These are phyloP conservation scores for Pollicipes pollicipes DNA, from an alignment of 1,140 invertebrate species.

Conservation along the genomic window DNA sequence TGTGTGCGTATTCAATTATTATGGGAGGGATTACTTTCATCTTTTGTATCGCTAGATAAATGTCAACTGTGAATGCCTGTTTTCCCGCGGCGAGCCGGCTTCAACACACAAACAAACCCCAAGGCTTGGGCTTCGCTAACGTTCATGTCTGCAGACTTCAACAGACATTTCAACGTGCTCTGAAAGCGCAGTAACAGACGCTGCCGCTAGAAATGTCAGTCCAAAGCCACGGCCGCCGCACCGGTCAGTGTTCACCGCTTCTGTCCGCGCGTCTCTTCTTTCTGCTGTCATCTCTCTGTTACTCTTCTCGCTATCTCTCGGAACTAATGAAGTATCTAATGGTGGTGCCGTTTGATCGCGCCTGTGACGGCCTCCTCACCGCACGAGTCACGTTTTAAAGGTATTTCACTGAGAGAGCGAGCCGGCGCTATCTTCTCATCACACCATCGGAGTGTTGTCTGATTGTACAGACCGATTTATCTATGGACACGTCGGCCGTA, in stretches of 20 bases:
- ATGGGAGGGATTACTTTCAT: background rate
- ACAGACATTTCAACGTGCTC: background rate
- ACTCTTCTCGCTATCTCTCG: no score
- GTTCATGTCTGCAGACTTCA: background rate
- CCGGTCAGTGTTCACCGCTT: background rate
- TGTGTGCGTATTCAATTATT: background rate
- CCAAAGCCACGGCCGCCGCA: background rate
- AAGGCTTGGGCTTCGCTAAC: background rate
- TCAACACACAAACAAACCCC: background rate
- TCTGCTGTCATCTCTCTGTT: background rate
- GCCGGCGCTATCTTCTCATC: background rate
- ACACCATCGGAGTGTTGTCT: background rate
- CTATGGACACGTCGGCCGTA: background rate
- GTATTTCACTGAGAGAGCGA: background rate
- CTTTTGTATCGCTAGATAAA: background rate
- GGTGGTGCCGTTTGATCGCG: background rate
- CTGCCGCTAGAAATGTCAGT: no score
- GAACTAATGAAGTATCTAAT: background rate
- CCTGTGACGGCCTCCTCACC: background rate
- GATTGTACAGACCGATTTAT: background rate
- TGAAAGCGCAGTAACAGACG: no score
- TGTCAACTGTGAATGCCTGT: background rate
- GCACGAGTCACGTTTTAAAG: background rate
- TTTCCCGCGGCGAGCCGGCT: background rate
- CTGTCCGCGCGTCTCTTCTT: background rate